phyloP scores from a whole-genome alignment of 2,888 invertebrate genomes.

The Rhorus exstirpatorius region DNA sequence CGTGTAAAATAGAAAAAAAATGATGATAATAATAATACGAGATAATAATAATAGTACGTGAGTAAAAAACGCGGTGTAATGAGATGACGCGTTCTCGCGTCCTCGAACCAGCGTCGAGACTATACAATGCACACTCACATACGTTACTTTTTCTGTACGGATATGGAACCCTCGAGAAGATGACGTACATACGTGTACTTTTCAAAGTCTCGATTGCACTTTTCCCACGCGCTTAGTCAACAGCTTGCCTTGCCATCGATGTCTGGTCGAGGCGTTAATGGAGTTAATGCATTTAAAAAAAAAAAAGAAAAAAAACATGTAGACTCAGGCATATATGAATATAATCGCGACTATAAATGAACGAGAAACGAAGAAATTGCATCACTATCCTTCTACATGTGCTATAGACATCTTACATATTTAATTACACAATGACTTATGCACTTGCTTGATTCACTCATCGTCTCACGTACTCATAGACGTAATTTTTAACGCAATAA shows the following conservation, averaged over 20 bases:
- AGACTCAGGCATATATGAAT: conserved; percentile 7
- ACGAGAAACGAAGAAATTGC: conserved; percentile 27
- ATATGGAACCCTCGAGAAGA: conserved; percentile 40
- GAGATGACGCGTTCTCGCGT: conserved; percentile 40
- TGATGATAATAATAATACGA: too few species aligned
- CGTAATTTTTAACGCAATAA: too few species aligned
- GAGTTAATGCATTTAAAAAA: conserved; percentile 17
- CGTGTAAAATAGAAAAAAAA: background rate
- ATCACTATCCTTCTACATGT: background rate
- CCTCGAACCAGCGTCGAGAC: conserved; percentile 17
- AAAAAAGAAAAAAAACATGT: conserved; percentile 28
- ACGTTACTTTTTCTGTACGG: background rate
- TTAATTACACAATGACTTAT: conserved; percentile 23
- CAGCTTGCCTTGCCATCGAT: conserved; percentile 18
- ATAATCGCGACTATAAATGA: conserved; percentile 42
- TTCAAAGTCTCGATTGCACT: conserved; percentile 35
- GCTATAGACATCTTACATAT: background rate
- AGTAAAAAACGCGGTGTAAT: conserved; percentile 6
- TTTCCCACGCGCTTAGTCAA: conserved; percentile 66
- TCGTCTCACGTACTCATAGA: background rate
- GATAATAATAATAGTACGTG: background rate
- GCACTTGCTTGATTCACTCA: background rate
- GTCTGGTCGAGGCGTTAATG: conserved; percentile 34
- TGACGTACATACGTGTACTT: conserved; percentile 42
- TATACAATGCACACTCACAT: background rate